A percentile compares a stretch with the other conserved stretches of the same genome.
Evolutionary conservation across 2,113 vertebrate genomes (phyloP).

Genomic region (Ploceus nigricollis): DNA sequence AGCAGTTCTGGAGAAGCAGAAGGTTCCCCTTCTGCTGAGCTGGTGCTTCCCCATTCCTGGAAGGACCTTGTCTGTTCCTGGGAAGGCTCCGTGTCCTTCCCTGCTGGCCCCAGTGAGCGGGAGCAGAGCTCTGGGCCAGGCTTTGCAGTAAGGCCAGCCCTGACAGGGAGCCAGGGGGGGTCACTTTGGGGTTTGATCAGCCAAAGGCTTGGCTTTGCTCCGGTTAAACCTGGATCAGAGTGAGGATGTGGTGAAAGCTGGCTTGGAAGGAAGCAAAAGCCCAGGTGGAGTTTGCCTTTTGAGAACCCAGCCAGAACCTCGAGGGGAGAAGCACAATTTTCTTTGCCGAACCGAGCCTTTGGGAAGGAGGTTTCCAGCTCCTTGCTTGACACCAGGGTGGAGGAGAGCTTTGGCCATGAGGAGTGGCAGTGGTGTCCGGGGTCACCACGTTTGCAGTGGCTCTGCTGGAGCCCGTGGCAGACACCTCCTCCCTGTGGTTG

Average conservation of each 20-base stretch:
- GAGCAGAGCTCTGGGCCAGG: background rate
- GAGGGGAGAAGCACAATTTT: background rate
- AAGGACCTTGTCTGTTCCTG: background rate
- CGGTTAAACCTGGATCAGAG: accelerated
- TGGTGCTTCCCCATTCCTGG: background rate
- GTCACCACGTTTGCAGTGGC: background rate
- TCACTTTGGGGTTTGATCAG: background rate
- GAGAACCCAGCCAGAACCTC: background rate
- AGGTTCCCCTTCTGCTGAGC: background rate
- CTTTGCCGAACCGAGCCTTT: background rate
- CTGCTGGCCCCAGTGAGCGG: background rate
- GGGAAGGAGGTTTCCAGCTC: background rate
- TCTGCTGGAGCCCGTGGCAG: background rate
- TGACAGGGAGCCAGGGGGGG: background rate
- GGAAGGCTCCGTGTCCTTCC: background rate
- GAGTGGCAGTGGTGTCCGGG: background rate
- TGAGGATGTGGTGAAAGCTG: background rate
- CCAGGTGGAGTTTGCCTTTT: background rate
- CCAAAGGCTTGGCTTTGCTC: background rate
- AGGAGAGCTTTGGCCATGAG: accelerated
- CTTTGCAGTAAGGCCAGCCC: background rate
- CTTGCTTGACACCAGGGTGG: background rate
- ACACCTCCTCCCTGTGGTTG: background rate
- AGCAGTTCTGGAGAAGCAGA: background rate
- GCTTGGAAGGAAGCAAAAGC: background rate